Conservation (phyloP, 2,888 invertebrate genomes). For the Heliconius hortense region DNA sequence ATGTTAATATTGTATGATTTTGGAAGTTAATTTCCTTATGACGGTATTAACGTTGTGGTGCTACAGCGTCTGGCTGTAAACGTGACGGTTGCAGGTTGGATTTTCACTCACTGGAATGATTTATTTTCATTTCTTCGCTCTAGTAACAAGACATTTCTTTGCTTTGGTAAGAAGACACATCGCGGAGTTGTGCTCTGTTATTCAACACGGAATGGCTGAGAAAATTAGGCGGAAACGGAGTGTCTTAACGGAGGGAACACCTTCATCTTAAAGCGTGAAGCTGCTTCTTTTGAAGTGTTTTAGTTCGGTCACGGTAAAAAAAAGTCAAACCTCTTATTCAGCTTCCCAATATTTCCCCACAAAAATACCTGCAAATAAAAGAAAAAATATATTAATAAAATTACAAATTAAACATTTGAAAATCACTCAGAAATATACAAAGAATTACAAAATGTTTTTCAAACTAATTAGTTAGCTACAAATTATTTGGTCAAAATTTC, state of each 20-base stretch:
- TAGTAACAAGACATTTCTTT: too few species aligned
- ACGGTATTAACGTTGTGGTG: neutral
- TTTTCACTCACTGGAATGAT: neutral
- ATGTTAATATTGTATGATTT: constrained; percentile 13
- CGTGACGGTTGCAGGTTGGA: neutral
- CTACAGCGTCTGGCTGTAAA: neutral
- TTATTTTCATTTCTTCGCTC: too few species aligned
- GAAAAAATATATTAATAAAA: neutral
- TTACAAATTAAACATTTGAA: too few species aligned
- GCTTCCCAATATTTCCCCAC: neutral
- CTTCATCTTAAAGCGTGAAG: neutral
- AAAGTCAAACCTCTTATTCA: neutral
- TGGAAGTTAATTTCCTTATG: neutral
- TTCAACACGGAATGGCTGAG: neutral
- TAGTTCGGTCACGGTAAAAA: neutral
- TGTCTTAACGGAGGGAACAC: neutral
- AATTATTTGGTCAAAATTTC: too few species aligned
- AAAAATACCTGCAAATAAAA: neutral
- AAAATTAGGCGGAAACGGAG: neutral
- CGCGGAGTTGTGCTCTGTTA: neutral
- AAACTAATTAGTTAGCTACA: too few species aligned
- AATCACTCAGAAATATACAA: too few species aligned
- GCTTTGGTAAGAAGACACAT: neutral
- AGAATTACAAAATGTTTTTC: too few species aligned
- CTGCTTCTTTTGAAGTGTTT: neutral